Evolutionary conservation across 2,797 vertebrate species (phyloP).

Genomic region (Chiloscyllium punctatum): DNA sequence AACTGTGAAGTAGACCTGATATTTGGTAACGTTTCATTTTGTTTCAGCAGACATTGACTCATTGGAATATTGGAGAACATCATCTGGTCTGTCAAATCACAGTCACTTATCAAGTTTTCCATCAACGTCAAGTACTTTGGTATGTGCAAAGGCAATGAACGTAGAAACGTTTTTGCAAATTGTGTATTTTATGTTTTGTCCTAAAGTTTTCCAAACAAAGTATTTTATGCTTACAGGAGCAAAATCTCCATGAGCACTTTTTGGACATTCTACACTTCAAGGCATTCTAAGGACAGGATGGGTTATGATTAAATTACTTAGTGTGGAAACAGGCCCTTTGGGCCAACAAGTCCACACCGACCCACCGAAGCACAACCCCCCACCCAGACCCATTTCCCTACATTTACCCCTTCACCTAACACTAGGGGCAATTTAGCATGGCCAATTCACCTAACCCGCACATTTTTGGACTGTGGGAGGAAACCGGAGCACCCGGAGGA

Average conservation of each 20-base stretch:
- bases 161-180: neutral
- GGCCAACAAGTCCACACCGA: too few species aligned
- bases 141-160: slow-evolving; percentile 50
- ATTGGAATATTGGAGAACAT: slow-evolving; percentile 67
- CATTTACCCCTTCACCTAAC: too few species aligned
- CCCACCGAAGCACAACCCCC: too few species aligned
- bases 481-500: too few species aligned
- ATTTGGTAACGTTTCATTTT: slow-evolving; percentile 33
- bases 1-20: neutral
- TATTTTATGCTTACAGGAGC: neutral
- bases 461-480: too few species aligned
- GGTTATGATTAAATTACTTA: too few species aligned
- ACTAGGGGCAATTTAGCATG: too few species aligned
- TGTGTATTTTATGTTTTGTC: neutral
- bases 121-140: slow-evolving; percentile 85
- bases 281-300: neutral
- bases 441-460: too few species aligned
- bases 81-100: slow-evolving; percentile 51
- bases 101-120: slow-evolving; percentile 68
- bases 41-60: slow-evolving; percentile 67
- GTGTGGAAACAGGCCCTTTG: too few species aligned
- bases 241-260: neutral
- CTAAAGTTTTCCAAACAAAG: neutral
- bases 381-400: too few species aligned
- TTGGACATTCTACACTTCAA: neutral